Evolutionary conservation across 2,888 invertebrate genomes (phyloP).

Genomic region (Pegoplata infirma): DNA sequence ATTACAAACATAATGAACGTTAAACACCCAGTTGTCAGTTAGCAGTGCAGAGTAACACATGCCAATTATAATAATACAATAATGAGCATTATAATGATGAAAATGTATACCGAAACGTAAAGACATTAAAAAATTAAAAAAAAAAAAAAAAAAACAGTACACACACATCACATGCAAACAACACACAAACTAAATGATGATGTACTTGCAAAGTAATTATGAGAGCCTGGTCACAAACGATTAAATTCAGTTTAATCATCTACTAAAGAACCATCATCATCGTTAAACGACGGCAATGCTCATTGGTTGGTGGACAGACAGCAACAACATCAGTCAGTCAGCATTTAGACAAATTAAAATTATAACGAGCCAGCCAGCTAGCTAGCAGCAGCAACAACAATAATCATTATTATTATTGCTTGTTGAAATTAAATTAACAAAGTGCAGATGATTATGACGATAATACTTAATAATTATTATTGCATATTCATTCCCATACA

Average conservation of each 20-base stretch:
- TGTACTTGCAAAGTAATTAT: slow-evolving; percentile 61
- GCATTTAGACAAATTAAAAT: neutral
- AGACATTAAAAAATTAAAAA: neutral
- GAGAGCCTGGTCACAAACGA: slow-evolving; percentile 78
- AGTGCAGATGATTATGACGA: neutral
- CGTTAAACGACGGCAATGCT: slow-evolving; percentile 43
- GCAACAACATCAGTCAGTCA: slow-evolving; percentile 1
- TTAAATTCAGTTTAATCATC: slow-evolving; percentile 79
- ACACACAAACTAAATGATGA: slow-evolving; percentile 46
- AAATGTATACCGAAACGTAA: slow-evolving; percentile 7
- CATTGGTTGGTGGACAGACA: neutral
- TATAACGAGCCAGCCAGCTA: no score
- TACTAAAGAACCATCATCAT: slow-evolving; percentile 71
- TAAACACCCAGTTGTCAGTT: no score
- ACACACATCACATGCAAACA: slow-evolving; percentile 13
- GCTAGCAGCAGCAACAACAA: no score
- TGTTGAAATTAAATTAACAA: neutral
- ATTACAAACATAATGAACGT: neutral
- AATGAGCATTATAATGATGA: slow-evolving; percentile 44
- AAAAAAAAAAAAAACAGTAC: neutral
- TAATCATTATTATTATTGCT: neutral
- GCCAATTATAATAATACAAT: slow-evolving; percentile 7
- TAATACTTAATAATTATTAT: slow-evolving; percentile 1
- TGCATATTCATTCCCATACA: neutral
- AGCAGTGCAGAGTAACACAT: no score